phyloP scores from a whole-genome alignment of 1,140 invertebrate genomes.

The Musca vetustissima region DNA sequence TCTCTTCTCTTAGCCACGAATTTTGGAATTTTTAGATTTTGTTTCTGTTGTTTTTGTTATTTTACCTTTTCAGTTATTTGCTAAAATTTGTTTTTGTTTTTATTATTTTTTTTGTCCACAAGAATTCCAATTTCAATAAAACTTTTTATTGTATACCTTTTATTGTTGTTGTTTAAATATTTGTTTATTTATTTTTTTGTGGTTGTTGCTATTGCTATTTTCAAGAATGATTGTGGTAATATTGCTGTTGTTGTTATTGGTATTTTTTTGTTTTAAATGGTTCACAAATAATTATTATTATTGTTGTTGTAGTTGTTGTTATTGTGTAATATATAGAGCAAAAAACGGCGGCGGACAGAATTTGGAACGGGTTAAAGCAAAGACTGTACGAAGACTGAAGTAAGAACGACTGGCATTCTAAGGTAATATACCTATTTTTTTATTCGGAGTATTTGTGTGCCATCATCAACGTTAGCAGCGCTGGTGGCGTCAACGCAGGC shows the following conservation, averaged over 20 bases:
- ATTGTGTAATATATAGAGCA: constrained; percentile 30
- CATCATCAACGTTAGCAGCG: constrained; percentile 21
- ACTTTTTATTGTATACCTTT: no score
- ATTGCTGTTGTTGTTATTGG: constrained; percentile 11
- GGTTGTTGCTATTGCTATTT: constrained; percentile 29
- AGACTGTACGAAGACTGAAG: constrained; percentile 58
- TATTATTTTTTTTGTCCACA: no score
- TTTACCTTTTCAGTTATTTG: no score
- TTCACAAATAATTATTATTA: constrained; percentile 27
- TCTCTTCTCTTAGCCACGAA: no score
- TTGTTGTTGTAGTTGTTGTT: constrained; percentile 38
- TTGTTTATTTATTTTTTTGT: constrained; percentile 26
- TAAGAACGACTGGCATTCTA: constrained; percentile 56
- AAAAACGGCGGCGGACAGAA: constrained; percentile 51
- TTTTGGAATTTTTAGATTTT: no score
- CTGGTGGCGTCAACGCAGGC: neutral
- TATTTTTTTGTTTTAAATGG: constrained; percentile 21
- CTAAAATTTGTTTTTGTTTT: no score
- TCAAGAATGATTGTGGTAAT: constrained; percentile 13
- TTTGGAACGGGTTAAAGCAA: constrained; percentile 58
- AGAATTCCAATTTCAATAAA: no score
- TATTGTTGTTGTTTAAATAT: no score
- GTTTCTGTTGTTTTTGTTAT: no score
- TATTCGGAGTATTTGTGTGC: constrained; percentile 45
- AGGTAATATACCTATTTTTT: constrained; percentile 56